Evolutionary conservation across 2,113 vertebrate species (phyloP).

Genomic region (Galbula dea): DNA sequence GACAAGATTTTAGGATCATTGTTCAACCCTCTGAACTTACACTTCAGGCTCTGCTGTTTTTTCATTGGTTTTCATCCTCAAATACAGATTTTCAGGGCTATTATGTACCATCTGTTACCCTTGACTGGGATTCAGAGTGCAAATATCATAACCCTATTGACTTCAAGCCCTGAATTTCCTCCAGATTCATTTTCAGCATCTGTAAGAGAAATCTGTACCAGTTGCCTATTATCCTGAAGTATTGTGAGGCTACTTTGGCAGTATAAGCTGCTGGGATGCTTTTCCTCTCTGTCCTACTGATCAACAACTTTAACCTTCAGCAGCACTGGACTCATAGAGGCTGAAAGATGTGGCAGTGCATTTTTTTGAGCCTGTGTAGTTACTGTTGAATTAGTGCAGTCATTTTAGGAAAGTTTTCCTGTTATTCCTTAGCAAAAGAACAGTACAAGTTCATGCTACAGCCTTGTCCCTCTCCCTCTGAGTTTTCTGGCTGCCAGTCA

Average conservation of each 20-base stretch:
- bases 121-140: background rate
- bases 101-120: background rate
- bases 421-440: background rate
- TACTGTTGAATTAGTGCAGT: background rate
- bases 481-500: background rate
- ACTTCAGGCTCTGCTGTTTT: background rate
- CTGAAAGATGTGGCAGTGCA: background rate
- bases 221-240: background rate
- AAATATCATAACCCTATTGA: background rate
- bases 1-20: background rate
- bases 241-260: background rate
- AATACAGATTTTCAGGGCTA: background rate
- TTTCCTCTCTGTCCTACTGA: background rate
- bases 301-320: background rate
- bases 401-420: background rate
- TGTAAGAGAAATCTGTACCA: background rate
- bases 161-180: background rate
- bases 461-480: background rate
- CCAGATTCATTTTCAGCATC: background rate
- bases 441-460: background rate
- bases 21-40: background rate
- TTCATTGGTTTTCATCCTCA: background rate
- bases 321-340: background rate
- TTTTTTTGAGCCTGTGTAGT: background rate
- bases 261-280: background rate